Percentiles rank a stretch among this genome's conserved stretches.
These are phyloP conservation scores for Phortica variegata DNA, from an alignment of 1,140 invertebrate genomes.

Conservation along the genomic window DNA sequence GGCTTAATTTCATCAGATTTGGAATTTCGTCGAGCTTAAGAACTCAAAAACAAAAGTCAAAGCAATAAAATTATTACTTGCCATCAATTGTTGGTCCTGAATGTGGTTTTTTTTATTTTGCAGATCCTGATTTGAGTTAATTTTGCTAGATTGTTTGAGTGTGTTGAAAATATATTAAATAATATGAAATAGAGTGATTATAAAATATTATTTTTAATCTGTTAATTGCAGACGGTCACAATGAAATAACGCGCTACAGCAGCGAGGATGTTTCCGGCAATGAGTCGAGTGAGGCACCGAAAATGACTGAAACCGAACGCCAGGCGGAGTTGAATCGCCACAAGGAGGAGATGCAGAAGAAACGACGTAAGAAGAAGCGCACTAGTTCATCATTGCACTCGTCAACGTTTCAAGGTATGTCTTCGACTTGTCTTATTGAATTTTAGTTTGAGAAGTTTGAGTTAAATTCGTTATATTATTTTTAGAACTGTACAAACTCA, in stretches of 20 bases:
- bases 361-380: constrained; percentile 83
- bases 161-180: not conserved
- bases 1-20: too few species aligned
- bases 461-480: not conserved
- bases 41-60: not conserved
- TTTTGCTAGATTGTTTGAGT: not conserved
- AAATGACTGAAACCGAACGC: constrained; percentile 53
- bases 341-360: constrained; percentile 83
- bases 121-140: not conserved
- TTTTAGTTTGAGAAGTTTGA: too few species aligned
- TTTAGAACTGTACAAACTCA: constrained; percentile 90
- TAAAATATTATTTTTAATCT: constrained; percentile 3
- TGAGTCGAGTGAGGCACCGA: constrained; percentile 52
- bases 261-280: constrained; percentile 57
- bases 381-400: constrained; percentile 78
- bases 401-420: constrained; percentile 81
- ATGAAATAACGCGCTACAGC: constrained; percentile 55
- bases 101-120: not conserved
- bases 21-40: too few species aligned
- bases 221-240: constrained; percentile 40
- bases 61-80: too few species aligned
- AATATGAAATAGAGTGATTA: not conserved
- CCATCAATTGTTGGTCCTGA: too few species aligned
- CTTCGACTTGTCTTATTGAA: not conserved
- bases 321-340: constrained; percentile 66